phyloP scores from a whole-genome alignment of 2,888 invertebrate species.

The Melipona bicolor region DNA sequence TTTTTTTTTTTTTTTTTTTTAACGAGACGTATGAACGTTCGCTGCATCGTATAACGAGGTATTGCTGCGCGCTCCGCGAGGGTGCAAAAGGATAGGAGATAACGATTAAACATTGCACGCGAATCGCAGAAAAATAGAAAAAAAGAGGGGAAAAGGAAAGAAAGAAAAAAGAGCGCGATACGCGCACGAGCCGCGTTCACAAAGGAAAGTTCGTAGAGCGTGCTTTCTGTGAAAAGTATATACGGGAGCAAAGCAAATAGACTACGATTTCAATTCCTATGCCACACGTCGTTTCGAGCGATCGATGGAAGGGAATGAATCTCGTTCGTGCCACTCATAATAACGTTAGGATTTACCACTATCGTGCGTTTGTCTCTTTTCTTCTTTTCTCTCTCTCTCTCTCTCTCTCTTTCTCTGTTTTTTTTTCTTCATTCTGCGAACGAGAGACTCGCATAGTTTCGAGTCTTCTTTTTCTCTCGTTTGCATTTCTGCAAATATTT shows the following conservation, averaged over 20 bases:
- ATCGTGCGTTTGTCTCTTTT: neutral
- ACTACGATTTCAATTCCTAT: slow-evolving; percentile 5
- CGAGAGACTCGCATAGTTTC: neutral
- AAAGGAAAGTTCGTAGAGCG: neutral
- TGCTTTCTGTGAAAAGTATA: slow-evolving; percentile 1
- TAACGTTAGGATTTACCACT: neutral
- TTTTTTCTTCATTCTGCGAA: neutral
- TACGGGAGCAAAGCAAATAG: slow-evolving; percentile 19
- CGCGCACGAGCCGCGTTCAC: neutral
- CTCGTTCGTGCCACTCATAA: neutral
- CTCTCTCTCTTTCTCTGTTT: too few species aligned
- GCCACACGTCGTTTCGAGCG: neutral
- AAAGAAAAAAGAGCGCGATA: too few species aligned
- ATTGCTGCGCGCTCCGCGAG: slow-evolving; percentile 3
- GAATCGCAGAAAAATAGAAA: neutral
- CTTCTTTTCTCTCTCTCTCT: neutral
- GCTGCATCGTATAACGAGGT: slow-evolving; percentile 9
- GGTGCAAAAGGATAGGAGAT: slow-evolving; percentile 7
- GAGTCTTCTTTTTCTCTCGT: too few species aligned
- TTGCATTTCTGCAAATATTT: neutral
- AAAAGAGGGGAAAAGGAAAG: neutral
- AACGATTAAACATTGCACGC: slow-evolving; percentile 16
- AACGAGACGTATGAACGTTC: neutral
- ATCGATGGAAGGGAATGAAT: neutral
- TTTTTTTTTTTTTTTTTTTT: too few species aligned